Evolutionary conservation across 1,140 invertebrate genomes (phyloP).

Genomic region (Palaemon carinicauda): DNA sequence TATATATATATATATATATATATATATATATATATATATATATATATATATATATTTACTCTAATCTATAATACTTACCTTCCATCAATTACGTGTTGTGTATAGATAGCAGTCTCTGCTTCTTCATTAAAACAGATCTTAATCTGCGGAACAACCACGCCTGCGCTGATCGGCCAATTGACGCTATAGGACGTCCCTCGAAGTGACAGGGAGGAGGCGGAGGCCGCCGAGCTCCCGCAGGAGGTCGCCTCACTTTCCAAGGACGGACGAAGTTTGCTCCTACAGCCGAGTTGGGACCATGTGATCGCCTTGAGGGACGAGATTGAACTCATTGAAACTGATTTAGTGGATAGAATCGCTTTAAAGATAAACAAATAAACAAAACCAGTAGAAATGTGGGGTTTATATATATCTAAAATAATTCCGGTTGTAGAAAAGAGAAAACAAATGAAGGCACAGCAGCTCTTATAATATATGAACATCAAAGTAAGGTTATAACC

Average conservation of each 20-base stretch:
- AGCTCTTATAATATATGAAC: too few species aligned
- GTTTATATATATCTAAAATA: too few species aligned
- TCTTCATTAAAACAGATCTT: conserved; percentile 4
- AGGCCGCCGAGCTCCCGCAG: background rate
- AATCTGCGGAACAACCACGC: background rate
- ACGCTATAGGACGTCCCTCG: background rate
- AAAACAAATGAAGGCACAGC: too few species aligned
- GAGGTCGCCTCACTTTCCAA: background rate
- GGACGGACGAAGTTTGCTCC: background rate
- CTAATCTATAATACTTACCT: conserved; percentile 18
- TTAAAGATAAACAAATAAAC: background rate
- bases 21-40: background rate
- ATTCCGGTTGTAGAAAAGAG: too few species aligned
- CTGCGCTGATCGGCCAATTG: background rate
- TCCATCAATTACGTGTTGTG: background rate
- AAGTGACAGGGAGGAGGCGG: background rate
- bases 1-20: background rate
- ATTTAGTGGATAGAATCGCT: background rate
- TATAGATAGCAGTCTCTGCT: background rate
- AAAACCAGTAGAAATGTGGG: too few species aligned
- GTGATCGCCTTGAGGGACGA: background rate
- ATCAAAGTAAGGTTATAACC: too few species aligned
- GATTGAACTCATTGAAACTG: too few species aligned
- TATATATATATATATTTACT: background rate
- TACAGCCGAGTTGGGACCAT: background rate